Conservation (phyloP, 2,113 vertebrate species). For the Baryphthengus martii region DNA sequence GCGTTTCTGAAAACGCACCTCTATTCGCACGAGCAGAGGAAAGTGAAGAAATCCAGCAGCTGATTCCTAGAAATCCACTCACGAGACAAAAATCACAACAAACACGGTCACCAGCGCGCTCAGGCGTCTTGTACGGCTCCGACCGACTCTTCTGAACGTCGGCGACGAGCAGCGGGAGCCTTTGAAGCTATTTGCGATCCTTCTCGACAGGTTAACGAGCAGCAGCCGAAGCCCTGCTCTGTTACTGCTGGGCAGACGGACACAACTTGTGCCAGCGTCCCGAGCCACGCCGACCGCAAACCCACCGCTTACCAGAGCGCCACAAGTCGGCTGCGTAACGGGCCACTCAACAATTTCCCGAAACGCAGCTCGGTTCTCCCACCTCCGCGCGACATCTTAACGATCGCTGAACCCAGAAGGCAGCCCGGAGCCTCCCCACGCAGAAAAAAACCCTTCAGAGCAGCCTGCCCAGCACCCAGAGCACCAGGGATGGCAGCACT, state of each 20-base stretch:
- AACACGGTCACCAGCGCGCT: not conserved
- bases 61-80: no score
- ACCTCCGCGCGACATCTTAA: not conserved
- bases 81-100: not conserved
- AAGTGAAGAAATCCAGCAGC: no score
- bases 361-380: not conserved
- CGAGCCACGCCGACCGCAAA: no score
- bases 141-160: not conserved
- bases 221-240: no score
- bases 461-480: not conserved
- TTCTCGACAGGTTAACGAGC: not conserved
- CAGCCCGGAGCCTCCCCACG: accelerated
- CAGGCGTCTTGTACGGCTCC: no score
- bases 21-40: no score
- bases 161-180: not conserved
- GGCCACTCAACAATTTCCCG: no score
- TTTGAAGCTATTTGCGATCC: not conserved
- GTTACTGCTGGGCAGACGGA: no score
- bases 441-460: accelerated
- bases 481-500: not conserved
- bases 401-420: not conserved
- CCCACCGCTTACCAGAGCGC: no score
- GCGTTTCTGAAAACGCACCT: not conserved
- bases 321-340: no score
- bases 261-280: no score